phyloP scores from a whole-genome alignment of 2,797 vertebrate genomes.

The Pangasius mekongensis region DNA sequence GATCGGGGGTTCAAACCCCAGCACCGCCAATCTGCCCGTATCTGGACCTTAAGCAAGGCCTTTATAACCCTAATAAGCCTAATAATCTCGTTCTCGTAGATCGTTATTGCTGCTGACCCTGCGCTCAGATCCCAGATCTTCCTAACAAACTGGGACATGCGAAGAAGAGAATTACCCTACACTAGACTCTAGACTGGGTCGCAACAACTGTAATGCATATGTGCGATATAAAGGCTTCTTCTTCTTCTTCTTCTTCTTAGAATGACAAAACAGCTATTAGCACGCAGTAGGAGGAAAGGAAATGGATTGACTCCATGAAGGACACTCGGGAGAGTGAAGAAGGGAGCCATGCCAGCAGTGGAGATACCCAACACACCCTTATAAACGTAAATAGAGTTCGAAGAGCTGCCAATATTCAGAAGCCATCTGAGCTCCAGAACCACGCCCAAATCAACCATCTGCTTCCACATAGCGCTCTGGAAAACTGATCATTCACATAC shows the following conservation, averaged over 20 bases:
- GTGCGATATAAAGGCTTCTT: not conserved
- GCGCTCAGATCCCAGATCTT: too few relatives aligned
- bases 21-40: too few relatives aligned
- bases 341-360: constrained; percentile 17
- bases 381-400: constrained; percentile 48
- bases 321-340: not conserved
- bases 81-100: too few relatives aligned
- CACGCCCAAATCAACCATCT: constrained; percentile 55
- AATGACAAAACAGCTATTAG: not conserved
- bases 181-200: too few relatives aligned
- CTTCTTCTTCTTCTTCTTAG: not conserved
- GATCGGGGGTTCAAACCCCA: not conserved
- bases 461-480: constrained; percentile 21
- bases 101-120: not conserved
- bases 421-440: constrained; percentile 46
- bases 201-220: too few relatives aligned
- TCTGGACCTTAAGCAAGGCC: not conserved
- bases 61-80: too few relatives aligned
- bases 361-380: constrained; percentile 33
- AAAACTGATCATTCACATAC: constrained; percentile 16
- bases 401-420: constrained; percentile 34
- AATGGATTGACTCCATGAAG: constrained; percentile 2
- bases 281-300: not conserved
- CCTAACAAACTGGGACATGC: not conserved
- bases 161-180: not conserved